phyloP scores from a whole-genome alignment of 1,140 invertebrate genomes.

The Zeugodacus cucurbitae region DNA sequence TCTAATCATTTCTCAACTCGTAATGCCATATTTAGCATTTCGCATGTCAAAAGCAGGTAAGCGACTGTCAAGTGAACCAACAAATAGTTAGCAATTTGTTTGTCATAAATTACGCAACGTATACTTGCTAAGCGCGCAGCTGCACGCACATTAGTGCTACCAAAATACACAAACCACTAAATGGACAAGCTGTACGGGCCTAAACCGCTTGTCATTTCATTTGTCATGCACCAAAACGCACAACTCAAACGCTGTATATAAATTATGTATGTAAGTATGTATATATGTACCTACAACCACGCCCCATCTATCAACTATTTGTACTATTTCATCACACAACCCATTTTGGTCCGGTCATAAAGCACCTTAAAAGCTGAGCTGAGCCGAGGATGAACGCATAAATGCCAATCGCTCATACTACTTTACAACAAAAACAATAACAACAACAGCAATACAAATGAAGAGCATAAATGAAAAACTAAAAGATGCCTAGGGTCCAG shows the following conservation, averaged over 20 bases:
- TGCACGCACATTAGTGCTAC: background rate
- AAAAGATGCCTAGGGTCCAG: background rate
- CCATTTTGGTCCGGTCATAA: background rate
- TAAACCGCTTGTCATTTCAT: constrained; percentile 16
- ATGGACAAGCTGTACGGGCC: background rate
- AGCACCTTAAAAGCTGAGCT: background rate
- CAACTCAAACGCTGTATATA: background rate
- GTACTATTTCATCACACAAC: background rate
- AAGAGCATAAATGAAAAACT: background rate
- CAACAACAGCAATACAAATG: no score
- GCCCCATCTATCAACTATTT: background rate
- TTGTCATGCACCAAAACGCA: background rate
- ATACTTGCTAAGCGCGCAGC: background rate
- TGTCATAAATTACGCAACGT: constrained; percentile 29
- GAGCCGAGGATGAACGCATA: background rate
- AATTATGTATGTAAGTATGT: background rate
- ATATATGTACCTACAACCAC: background rate
- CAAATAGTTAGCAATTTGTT: constrained; percentile 18
- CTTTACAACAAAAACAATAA: background rate
- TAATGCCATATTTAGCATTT: background rate
- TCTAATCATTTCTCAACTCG: background rate
- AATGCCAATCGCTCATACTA: background rate
- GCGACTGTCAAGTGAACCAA: background rate
- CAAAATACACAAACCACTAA: constrained; percentile 33
- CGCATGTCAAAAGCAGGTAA: constrained; percentile 10